These are phyloP conservation scores for Carapus acus DNA, from an alignment of 2,797 vertebrate genomes.

Conservation along the genomic window DNA sequence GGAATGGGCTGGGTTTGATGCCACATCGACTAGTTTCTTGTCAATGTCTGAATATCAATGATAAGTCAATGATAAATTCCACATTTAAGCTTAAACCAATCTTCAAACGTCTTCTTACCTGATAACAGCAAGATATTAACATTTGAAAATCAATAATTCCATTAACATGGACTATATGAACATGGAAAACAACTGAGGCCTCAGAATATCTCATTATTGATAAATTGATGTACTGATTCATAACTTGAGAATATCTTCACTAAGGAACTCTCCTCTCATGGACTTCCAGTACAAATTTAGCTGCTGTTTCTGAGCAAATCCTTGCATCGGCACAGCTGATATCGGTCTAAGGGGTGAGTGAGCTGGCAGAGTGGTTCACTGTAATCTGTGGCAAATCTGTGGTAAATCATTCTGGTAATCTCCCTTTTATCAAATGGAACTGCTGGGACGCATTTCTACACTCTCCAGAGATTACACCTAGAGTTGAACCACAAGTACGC, in stretches of 20 bases:
- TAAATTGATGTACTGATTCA: slow-evolving; percentile 24
- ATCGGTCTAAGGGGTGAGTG: slow-evolving; percentile 4
- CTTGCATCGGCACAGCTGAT: background rate
- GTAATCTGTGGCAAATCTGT: slow-evolving; percentile 57
- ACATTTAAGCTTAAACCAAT: no score
- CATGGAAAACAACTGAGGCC: slow-evolving; percentile 54
- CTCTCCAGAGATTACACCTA: slow-evolving; percentile 54
- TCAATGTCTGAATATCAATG: no score
- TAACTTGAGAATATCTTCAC: slow-evolving; percentile 5
- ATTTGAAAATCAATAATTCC: slow-evolving; percentile 5
- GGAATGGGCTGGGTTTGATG: no score
- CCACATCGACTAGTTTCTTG: no score
- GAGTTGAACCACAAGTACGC: slow-evolving; percentile 39
- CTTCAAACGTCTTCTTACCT: background rate
- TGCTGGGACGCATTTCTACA: slow-evolving; percentile 24
- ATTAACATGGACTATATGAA: no score
- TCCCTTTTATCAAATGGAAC: slow-evolving; percentile 61
- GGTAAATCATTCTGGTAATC: slow-evolving; percentile 64
- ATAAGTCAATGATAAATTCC: no score
- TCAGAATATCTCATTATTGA: slow-evolving; percentile 37
- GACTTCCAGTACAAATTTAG: background rate
- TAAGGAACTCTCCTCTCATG: background rate
- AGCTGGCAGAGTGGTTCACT: slow-evolving; percentile 13
- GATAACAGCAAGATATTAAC: slow-evolving; percentile 1
- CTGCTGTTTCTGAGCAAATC: background rate